Percentiles rank a stretch among this genome's conserved stretches.
These are phyloP conservation scores for Phalacrocorax brasilianus DNA, from an alignment of 2,113 vertebrate species.

Conservation along the genomic window DNA sequence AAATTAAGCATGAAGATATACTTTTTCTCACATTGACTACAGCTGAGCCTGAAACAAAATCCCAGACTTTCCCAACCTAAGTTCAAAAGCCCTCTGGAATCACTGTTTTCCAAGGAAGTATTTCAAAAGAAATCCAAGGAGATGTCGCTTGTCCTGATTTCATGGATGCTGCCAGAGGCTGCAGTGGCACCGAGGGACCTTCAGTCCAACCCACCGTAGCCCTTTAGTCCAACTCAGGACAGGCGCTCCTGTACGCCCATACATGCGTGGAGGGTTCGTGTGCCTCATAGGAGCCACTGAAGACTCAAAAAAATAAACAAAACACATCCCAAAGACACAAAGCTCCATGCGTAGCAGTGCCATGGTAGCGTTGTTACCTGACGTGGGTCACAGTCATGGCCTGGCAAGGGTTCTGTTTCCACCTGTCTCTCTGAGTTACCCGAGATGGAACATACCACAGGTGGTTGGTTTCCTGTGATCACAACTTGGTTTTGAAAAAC, in stretches of 20 bases:
- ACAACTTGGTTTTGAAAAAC: not conserved
- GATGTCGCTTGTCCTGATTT: not conserved
- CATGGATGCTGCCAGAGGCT: not conserved
- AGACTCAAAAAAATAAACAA: not conserved
- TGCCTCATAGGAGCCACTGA: not conserved
- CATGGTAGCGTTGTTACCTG: not conserved
- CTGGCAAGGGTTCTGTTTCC: not conserved
- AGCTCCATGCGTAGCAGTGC: not conserved
- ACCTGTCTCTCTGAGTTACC: not conserved
- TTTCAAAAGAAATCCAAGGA: not conserved
- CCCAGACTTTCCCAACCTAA: not conserved
- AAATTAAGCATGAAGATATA: not conserved
- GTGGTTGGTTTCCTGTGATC: not conserved
- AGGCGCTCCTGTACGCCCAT: fast-evolving
- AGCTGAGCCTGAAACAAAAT: not conserved
- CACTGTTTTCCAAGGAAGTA: not conserved
- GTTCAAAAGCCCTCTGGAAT: not conserved
- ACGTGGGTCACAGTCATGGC: no score
- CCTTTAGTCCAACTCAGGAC: not conserved
- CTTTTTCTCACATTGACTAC: not conserved
- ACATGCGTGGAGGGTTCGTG: not conserved
- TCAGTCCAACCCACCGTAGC: not conserved
- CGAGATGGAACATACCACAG: not conserved
- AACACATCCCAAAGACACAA: not conserved
- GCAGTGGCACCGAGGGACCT: not conserved